Evolutionary conservation across 2,797 vertebrate species (phyloP).

Genomic region (Gymnodraco acuticeps): DNA sequence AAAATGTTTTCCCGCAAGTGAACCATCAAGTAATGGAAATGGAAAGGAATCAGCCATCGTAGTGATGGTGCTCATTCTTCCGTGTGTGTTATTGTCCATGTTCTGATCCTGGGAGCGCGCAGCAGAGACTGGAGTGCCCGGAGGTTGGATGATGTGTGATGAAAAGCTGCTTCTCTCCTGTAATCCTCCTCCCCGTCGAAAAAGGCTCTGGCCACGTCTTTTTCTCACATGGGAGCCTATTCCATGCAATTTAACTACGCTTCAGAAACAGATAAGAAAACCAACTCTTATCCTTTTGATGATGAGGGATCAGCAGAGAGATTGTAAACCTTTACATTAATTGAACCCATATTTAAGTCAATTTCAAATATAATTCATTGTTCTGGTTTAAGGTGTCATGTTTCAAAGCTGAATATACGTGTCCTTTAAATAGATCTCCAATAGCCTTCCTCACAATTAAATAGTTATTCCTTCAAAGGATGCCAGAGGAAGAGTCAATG

Average conservation of each 20-base stretch:
- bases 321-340: background rate
- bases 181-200: conserved; percentile 64
- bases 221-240: conserved; percentile 13
- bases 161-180: conserved; percentile 41
- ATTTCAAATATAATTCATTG: background rate
- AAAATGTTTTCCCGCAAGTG: conserved; percentile 51
- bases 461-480: background rate
- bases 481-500: conserved; percentile 1
- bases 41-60: conserved; percentile 47
- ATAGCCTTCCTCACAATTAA: background rate
- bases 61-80: conserved; percentile 57
- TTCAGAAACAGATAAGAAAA: conserved; percentile 5
- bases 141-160: conserved; percentile 36
- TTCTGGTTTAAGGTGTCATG: conserved; percentile 17
- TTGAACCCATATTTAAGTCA: background rate
- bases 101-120: conserved; percentile 10
- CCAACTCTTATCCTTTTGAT: background rate
- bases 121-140: conserved; percentile 27
- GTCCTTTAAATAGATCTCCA: background rate
- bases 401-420: conserved; percentile 20
- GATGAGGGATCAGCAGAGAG: background rate
- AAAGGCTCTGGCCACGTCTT: conserved; percentile 46
- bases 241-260: background rate
- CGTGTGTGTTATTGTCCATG: conserved; percentile 63
- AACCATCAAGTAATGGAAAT: conserved; percentile 25